Base-by-base conservation (phyloP, 2,113 vertebrate species). In the Petroica traversi region DNA sequence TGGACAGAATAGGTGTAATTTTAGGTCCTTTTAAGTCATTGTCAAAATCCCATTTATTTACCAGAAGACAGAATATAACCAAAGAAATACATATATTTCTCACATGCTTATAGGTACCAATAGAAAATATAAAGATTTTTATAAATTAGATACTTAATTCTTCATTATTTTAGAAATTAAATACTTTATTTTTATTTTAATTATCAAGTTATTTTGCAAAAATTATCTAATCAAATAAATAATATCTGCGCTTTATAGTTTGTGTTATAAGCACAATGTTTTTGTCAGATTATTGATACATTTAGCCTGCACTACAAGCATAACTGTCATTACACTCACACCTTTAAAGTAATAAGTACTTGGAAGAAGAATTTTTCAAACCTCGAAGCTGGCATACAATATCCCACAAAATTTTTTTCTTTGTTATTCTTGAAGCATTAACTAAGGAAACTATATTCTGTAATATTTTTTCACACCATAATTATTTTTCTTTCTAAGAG, bases 321-420 rank as follows among this genome's bases (percentile, higher is more conserved):
- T 40, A 58, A 23, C 10, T 33, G 14, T 55, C 14, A 55, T 45
- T 54, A 63, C 6, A 15, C 36, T 93, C 49, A 86, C 18, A 87
- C 46, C 31, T 94, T 69, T 79, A 19, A 81, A 83, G 23, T 25
- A 73, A 62, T 51, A 75, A 72, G 38, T 33, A 23, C 43, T 80
- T 88, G 19, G 51, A 85, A 81, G 41, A 11, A 89, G 38, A 94
- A 76, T 77, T 82, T 57, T 95, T 71, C 34, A 26, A 67, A 81
- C 10, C 83, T 92, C 58, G 93, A 71, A 92, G 95, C 31, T 63
- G 36, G n/a, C 75, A 67, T 45, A 22, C 28, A 80, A 64, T 88
- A 69, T 43, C 8, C 31, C 26, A 80, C 87, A 91, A 78, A 19
- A 86, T 74, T 84, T 79, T 92, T 75, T 88, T 79, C 26, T 79